Conservation (phyloP, 2,888 invertebrate species). For the Stenchaetothrips biformis region DNA sequence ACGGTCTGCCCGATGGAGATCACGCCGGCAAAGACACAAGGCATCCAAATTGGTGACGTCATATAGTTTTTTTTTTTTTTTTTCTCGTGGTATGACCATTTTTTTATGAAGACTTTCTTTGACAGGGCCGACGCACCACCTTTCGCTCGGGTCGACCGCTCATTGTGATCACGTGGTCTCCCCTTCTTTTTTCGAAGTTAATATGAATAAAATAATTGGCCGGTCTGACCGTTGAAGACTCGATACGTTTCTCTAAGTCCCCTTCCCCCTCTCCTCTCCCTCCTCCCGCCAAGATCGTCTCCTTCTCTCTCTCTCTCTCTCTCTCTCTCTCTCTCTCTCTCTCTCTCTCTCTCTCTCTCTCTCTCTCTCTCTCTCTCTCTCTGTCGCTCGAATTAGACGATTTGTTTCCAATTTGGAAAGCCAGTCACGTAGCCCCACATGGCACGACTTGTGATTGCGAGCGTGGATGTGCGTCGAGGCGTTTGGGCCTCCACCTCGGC, state of each 20-base stretch:
- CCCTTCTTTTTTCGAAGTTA: too few relatives aligned
- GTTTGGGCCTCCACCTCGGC: too few relatives aligned
- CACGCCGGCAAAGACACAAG: background rate
- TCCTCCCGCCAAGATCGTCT: too few relatives aligned
- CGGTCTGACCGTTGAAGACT: background rate
- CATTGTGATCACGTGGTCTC: too few relatives aligned
- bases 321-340: background rate
- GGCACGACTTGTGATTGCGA: conserved; percentile 20
- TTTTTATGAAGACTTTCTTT: too few relatives aligned
- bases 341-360: background rate
- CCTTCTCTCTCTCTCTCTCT: background rate
- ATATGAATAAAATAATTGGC: conserved; percentile 22
- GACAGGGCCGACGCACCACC: too few relatives aligned
- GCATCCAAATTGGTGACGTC: too few relatives aligned
- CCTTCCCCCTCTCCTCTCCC: conserved; percentile 1
- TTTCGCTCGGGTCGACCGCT: too few relatives aligned
- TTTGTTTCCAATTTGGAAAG: conserved; percentile 22
- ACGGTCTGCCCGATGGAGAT: background rate
- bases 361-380: background rate
- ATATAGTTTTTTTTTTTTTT: background rate
- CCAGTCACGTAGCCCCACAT: conserved; percentile 20
- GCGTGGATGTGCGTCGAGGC: background rate
- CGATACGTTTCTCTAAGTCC: too few relatives aligned
- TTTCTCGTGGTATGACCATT: too few relatives aligned
- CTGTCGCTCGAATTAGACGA: conserved; percentile 2